These are phyloP conservation scores for Ormyrus nitidulus DNA, from an alignment of 2,888 invertebrate species.

Conservation along the genomic window DNA sequence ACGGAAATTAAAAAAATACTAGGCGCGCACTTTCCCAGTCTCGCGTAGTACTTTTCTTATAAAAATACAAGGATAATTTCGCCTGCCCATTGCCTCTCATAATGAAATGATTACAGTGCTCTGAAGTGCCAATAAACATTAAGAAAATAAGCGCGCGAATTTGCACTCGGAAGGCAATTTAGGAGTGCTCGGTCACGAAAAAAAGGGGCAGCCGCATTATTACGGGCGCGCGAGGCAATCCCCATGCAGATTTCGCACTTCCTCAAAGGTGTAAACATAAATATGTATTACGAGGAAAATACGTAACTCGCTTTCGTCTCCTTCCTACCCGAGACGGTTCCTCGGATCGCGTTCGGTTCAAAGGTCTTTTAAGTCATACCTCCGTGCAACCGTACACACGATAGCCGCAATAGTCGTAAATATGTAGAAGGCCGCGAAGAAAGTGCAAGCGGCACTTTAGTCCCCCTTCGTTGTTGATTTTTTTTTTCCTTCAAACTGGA, in stretches of 20 bases:
- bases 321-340: conserved; percentile 16
- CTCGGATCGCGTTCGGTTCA: conserved; percentile 32
- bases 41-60: no score
- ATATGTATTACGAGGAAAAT: conserved; percentile 7
- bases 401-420: conserved; percentile 50
- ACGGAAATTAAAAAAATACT: no score
- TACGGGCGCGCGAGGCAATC: background rate
- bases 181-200: background rate
- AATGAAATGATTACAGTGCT: background rate
- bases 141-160: no score
- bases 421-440: conserved; percentile 34
- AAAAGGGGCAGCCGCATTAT: background rate
- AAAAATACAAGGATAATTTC: background rate
- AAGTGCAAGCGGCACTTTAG: conserved; percentile 31
- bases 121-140: no score
- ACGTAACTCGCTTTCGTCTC: conserved; percentile 6
- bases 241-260: background rate
- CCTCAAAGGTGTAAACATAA: background rate
- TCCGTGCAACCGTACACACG: conserved; percentile 41
- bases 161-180: no score
- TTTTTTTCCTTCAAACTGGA: background rate
- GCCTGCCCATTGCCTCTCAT: background rate
- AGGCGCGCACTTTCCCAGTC: no score
- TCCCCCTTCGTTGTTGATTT: background rate
- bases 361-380: conserved; percentile 50